Evolutionary conservation across 2,113 vertebrate species (phyloP).

Genomic region (Rhizomys pruinosus): DNA sequence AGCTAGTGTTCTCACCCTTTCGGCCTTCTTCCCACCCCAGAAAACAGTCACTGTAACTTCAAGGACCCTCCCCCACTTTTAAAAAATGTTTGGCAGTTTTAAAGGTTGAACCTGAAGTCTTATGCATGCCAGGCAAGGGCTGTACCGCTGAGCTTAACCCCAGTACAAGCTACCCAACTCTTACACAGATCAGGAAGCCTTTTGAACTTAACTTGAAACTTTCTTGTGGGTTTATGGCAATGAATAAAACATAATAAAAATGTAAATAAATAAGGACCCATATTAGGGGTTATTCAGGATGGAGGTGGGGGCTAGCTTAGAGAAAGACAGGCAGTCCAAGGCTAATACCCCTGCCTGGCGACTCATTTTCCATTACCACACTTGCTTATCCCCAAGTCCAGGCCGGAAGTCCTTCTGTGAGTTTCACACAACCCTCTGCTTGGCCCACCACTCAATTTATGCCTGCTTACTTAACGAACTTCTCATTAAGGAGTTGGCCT

Average conservation of each 20-base stretch:
- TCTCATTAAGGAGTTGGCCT: rapidly evolving
- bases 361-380: neutral
- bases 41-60: neutral
- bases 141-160: neutral
- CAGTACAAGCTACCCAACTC: neutral
- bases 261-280: neutral
- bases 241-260: neutral
- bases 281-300: neutral
- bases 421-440: neutral
- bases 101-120: neutral
- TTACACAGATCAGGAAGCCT: neutral
- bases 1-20: too few species aligned
- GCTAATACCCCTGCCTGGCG: neutral
- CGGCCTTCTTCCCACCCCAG: neutral
- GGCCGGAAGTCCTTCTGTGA: neutral
- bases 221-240: neutral
- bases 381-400: neutral
- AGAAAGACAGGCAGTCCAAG: neutral
- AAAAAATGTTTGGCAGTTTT: too few species aligned
- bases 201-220: neutral
- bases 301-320: neutral
- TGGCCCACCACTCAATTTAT: neutral
- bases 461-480: neutral
- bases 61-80: too few species aligned
- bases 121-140: neutral